Evolutionary conservation across 1,140 invertebrate species (phyloP).

Genomic region (Philotrypesis tridentata): DNA sequence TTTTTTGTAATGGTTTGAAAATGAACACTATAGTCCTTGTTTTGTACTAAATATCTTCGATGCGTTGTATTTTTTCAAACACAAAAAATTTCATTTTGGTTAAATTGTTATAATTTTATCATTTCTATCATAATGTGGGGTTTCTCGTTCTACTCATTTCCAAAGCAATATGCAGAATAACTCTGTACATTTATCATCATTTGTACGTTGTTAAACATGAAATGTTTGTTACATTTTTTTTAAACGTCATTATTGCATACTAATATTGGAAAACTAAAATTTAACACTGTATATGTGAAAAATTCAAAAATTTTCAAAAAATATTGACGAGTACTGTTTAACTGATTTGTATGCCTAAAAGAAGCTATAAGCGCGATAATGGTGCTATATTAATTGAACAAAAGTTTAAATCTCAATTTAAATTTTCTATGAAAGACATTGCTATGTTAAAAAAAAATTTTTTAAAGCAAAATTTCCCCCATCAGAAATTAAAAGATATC

Average conservation of each 20-base stretch:
- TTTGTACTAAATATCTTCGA: neutral
- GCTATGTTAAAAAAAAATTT: neutral
- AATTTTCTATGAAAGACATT: neutral
- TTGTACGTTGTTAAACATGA: neutral
- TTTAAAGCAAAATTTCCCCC: neutral
- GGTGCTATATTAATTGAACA: neutral
- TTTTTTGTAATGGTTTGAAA: neutral
- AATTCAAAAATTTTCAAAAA: neutral
- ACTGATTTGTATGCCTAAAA: neutral
- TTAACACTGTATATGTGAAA: neutral
- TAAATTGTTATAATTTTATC: constrained; percentile 7
- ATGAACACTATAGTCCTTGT: neutral
- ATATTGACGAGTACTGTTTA: neutral
- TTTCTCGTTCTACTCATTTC: constrained; percentile 5
- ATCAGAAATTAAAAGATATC: neutral
- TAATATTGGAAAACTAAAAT: neutral
- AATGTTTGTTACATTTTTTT: neutral
- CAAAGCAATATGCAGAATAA: neutral
- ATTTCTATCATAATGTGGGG: neutral
- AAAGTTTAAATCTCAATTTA: neutral
- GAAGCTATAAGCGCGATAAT: neutral
- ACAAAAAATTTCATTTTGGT: neutral
- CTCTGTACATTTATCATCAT: neutral
- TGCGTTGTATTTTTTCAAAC: neutral
- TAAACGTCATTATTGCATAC: too few relatives aligned